Conservation (phyloP, 2,888 invertebrate species). For the Xylophagus ater region DNA sequence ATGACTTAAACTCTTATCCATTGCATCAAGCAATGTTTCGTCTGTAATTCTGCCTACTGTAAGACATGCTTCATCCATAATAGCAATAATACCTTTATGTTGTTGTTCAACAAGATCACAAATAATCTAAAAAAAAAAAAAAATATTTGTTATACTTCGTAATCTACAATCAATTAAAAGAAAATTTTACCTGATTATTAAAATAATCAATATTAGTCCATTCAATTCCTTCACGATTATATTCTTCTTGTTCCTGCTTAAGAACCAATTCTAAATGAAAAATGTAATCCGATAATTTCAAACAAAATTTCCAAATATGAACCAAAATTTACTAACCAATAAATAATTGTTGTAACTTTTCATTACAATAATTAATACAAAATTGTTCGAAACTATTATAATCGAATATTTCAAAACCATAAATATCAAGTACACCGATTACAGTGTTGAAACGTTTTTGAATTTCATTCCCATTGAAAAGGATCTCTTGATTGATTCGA, state of each 20-base stretch:
- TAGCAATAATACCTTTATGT: slow-evolving; percentile 82
- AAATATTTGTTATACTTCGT: too few relatives aligned
- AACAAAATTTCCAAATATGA: background rate
- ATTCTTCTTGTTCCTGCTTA: slow-evolving; percentile 97
- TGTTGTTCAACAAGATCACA: slow-evolving; percentile 92
- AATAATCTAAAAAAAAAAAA: slow-evolving; percentile 46
- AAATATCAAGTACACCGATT: slow-evolving; percentile 89
- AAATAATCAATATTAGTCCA: slow-evolving; percentile 95
- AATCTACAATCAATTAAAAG: too few relatives aligned
- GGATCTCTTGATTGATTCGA: slow-evolving; percentile 82
- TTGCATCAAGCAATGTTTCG: slow-evolving; percentile 76
- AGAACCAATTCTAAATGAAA: slow-evolving; percentile 71
- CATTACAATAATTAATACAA: slow-evolving; percentile 98
- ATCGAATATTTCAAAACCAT: slow-evolving; percentile 98
- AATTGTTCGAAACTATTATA: slow-evolving; percentile 97
- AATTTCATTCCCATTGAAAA: slow-evolving; percentile 48
- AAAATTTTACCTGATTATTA: slow-evolving; percentile 67
- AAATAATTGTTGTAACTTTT: slow-evolving; percentile 94
- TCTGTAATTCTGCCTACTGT: slow-evolving; percentile 86
- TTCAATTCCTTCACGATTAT: slow-evolving; percentile 86
- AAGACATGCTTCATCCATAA: slow-evolving; percentile 94
- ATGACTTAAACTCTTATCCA: slow-evolving; percentile 76
- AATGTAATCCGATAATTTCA: background rate
- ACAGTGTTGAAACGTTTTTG: slow-evolving; percentile 34
- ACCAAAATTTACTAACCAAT: slow-evolving; percentile 52